Base-by-base conservation (phyloP, 2,113 vertebrate species). In the Embiotoca jacksoni region DNA sequence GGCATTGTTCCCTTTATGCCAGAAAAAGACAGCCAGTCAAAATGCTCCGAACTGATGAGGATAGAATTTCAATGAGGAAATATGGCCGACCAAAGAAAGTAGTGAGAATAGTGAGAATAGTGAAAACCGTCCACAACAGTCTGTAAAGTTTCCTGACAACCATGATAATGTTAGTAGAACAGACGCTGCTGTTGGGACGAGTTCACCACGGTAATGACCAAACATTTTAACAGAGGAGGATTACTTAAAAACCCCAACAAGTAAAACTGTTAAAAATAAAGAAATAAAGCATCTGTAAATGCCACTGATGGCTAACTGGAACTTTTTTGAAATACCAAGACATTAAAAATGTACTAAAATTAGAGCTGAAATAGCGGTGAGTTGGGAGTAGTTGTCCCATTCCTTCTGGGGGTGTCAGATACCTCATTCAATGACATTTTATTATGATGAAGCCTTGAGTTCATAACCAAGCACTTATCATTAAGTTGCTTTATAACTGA, bases 261-360 rank as follows among this genome's bases (percentile, higher is more conserved):
- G n/a, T 2, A 6, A 75, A 76, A 72, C 63, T 16, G 53, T 30
- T 57, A 33, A 54, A n/a, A 15, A 35, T n/a, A 23, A 23, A 23
- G 23, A 23, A 23, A 23, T 23, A 23, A 23, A 23, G 54, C 44
- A 69, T 14, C 7, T 72, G 7, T 68, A 15, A 79, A 59, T 8
- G 50, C 15, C 33, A 5, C 33, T 16, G 0, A 13, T 16, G 6
- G 13, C 16, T 6, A 59, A 39, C 5, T 13, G 5, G 30, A 2
- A 44, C 55, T 13, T 49, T 59, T 59, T 56, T 39, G 16, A n/a
- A 68, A 3, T 35, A 31, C 44, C 16, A 8, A 72, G 56, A 54
- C 39, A 67, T 23, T 10, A 72, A 52, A 30, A 75, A 59, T 32
- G 5, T 6, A 47, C 32, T 35, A 7, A 30, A 67, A 6, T 52